Conservation (phyloP, 2,113 vertebrate species). For the Dicrurus megarhynchus region DNA sequence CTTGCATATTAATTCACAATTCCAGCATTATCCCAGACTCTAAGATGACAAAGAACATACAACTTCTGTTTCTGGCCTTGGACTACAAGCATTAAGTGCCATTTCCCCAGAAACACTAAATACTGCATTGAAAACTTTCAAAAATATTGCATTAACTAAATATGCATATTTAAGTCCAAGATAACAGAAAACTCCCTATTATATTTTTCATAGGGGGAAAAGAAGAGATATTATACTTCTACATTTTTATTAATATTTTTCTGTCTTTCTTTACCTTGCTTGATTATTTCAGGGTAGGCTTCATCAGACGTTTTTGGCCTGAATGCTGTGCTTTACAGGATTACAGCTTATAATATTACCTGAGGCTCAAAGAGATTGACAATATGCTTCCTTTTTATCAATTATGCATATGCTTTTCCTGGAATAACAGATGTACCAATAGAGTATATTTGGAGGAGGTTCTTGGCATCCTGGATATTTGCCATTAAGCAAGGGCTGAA, state of each 20-base stretch:
- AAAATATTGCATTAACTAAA: not conserved
- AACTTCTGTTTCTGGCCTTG: not conserved
- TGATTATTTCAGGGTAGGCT: not conserved
- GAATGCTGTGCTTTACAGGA: not conserved
- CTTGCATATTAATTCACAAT: not conserved
- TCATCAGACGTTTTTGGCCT: not conserved
- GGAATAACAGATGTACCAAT: not conserved
- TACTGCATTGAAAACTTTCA: not conserved
- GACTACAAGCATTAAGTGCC: not conserved
- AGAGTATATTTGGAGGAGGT: not conserved
- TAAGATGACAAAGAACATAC: not conserved
- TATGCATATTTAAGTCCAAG: not conserved
- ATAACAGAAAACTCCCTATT: not conserved
- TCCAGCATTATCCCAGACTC: not conserved
- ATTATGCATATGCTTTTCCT: constrained; percentile 15
- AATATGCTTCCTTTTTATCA: not conserved
- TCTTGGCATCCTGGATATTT: not conserved
- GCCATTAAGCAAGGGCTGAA: not conserved
- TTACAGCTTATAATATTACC: not conserved
- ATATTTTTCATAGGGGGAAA: fast-evolving
- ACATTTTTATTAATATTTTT: not conserved
- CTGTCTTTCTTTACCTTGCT: not conserved
- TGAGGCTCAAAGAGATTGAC: not conserved
- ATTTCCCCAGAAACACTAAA: not conserved
- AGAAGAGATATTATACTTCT: not conserved